Base-by-base conservation (phyloP, 1,140 invertebrate genomes). In the Lasioglossum albipes region DNA sequence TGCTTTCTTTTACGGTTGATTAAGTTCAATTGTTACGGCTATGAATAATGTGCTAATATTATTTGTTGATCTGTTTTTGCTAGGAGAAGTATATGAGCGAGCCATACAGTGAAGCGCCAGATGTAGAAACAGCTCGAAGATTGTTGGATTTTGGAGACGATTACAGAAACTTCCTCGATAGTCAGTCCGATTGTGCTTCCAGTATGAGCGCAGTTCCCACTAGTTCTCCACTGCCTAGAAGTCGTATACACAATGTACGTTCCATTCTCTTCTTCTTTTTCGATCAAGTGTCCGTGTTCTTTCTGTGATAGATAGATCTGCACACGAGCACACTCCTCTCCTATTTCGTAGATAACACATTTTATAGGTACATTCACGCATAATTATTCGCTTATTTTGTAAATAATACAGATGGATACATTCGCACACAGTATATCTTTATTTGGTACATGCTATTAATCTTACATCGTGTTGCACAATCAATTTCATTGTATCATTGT, bases 71-170 rank as follows among this genome's bases (percentile, higher is more conserved):
- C 45, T 83, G 9, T 85, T 92, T 92, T 92, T 18, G 20, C 70
- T 90, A 97, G 96, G 97, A 98, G 92, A 97, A 97, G 91, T 98
- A 98, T 91, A 95, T 97, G 91, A 98, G 97, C 78, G 97, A 98
- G 90, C 95, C 97, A 22, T 98, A 98, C 91, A 98, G 97, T 78
- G 97, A 98, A 93, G 95, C 96, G n/a, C 95, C 96, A 22, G 97
- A 98, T 91, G 96, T 97, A 13, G 97, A 98, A 91, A 96, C 96
- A 13, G 97, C 97, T 65, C 94, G 96, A 67, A 95, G 95, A 83
- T 93, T 98, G 18, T 91, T 98, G 72, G 97, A 98, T 88, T 98
- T 98, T 91, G 97, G 97, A 49, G 97, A 98, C 91, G 97, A 98
- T 93, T 98, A 98, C 92, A 94, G 97, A 89, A 96, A 96, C 86